These are phyloP conservation scores for Ostrea denselamellosa DNA, from an alignment of 1,140 invertebrate genomes.

Conservation along the genomic window DNA sequence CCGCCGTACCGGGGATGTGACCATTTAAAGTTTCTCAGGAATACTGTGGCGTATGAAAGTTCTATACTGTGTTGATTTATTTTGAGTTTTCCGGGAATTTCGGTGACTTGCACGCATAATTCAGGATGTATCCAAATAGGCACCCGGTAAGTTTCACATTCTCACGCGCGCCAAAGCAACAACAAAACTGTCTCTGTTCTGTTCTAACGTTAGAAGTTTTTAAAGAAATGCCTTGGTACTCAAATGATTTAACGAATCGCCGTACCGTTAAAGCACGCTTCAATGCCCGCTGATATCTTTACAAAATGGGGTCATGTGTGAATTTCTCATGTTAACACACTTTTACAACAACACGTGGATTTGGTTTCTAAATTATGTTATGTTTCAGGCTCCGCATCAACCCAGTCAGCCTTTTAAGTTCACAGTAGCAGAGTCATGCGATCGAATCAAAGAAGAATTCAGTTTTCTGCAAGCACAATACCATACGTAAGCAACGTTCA, in stretches of 20 bases:
- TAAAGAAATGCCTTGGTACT: constrained; percentile 35
- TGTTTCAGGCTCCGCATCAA: constrained; percentile 81
- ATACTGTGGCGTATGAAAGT: background rate
- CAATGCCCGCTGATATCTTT: background rate
- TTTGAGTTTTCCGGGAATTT: background rate
- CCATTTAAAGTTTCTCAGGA: background rate
- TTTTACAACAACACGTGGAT: constrained; percentile 33
- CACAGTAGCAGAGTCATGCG: constrained; percentile 96
- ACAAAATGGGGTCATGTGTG: constrained; percentile 5
- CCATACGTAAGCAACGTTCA: constrained; percentile 90
- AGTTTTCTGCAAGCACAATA: constrained; percentile 99
- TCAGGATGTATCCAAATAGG: constrained; percentile 78
- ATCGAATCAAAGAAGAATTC: constrained; percentile 99
- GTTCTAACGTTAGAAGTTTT: constrained; percentile 22
- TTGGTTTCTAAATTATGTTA: constrained; percentile 46
- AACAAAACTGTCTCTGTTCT: constrained; percentile 28
- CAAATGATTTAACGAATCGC: constrained; percentile 46
- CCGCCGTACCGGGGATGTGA: constrained; percentile 12
- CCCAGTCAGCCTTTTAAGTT: constrained; percentile 95
- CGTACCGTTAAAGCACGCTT: constrained; percentile 45
- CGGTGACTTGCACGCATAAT: background rate
- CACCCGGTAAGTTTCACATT: constrained; percentile 76
- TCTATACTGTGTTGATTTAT: background rate
- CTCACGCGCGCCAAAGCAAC: constrained; percentile 19
- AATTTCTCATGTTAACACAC: constrained; percentile 37